A percentile compares a stretch with the other conserved stretches of the same genome.
Conservation (phyloP, 2,113 vertebrate genomes). For the Callipepla squamata region DNA sequence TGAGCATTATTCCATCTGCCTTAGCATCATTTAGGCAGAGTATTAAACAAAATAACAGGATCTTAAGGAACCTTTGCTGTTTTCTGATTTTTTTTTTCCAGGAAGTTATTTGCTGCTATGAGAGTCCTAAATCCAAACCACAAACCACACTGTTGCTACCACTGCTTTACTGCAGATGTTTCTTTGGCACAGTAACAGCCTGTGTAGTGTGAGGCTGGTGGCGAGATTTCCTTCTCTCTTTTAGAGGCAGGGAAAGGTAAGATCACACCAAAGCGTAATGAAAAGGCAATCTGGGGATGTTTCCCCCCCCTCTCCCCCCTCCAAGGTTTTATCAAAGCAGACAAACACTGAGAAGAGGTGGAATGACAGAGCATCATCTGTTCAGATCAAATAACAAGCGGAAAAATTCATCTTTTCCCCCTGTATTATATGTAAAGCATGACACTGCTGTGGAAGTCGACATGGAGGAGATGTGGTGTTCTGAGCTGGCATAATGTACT, state of each 20-base stretch:
- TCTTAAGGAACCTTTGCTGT: slow-evolving; percentile 14
- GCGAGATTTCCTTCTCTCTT: not conserved
- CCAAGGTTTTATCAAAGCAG: not conserved
- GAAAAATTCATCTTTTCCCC: not conserved
- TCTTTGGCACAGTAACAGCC: not conserved
- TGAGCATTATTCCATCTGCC: fast-evolving
- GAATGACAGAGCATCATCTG: not conserved
- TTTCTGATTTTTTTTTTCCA: slow-evolving; percentile 21
- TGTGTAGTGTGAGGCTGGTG: not conserved
- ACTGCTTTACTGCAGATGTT: not conserved
- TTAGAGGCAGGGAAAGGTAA: not conserved
- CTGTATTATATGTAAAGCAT: not conserved
- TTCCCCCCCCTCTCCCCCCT: not conserved
- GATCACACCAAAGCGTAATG: not conserved
- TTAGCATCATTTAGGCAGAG: not conserved
- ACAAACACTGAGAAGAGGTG: not conserved
- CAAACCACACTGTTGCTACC: slow-evolving; percentile 27
- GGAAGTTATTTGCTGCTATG: slow-evolving; percentile 23
- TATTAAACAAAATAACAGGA: not conserved
- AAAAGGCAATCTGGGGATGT: not conserved
- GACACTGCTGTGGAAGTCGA: not conserved
- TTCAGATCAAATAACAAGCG: not conserved
- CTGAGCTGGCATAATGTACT: not conserved
- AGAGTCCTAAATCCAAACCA: slow-evolving; percentile 22
- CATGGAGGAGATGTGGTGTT: not conserved